Base-by-base conservation (phyloP, 2,113 vertebrate genomes). In the Sylvia atricapilla region DNA sequence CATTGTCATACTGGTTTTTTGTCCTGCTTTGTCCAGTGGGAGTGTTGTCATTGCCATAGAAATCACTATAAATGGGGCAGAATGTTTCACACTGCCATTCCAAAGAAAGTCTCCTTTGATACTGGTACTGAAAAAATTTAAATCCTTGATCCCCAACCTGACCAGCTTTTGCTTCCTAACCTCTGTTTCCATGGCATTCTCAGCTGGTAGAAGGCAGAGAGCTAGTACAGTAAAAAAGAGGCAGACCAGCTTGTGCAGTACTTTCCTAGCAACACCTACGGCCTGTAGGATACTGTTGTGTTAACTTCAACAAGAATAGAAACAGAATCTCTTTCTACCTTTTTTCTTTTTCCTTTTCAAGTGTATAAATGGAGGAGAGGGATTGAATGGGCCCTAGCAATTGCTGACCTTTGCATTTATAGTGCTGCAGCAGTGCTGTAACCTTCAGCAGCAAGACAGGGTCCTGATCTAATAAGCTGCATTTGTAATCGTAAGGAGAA, bases 261-360 rank as follows among this genome's bases (percentile, higher is more conserved):
- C 95, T 72, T 93, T 94, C 80, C 75, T 96, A 93, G 96, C 87
- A 97, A 97, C 84, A 97, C 88, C 78, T 89, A 84, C 73, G 24
- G 93, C 59, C 55, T 55, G 79, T 19, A 70, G 87, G 62, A 94
- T 93, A 81, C 94, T 74, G 53, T 94, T 82, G 79, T 11, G 49
- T 89, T 96, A 73, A 89, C 91, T 91, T 96, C 37, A 89, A 74
- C 88, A 88, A 92, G 84, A 93, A 96, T 68, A 96, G 92, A 95
- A 95, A 82, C 82, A 93, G 46, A 83, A 86, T 75, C 58, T 91
- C 87, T 82, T 92, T 92, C 74, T 72, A 49, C 86, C 58, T 89
- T 93, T 87, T 92, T 75, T 90, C 84, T 93, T 69, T 81, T 66
- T 73, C 39, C 41, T 20, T 96, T 95, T 84, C 82, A 87, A 82